Conservation (phyloP, 2,888 invertebrate species). For the Cyclophora punctaria region DNA sequence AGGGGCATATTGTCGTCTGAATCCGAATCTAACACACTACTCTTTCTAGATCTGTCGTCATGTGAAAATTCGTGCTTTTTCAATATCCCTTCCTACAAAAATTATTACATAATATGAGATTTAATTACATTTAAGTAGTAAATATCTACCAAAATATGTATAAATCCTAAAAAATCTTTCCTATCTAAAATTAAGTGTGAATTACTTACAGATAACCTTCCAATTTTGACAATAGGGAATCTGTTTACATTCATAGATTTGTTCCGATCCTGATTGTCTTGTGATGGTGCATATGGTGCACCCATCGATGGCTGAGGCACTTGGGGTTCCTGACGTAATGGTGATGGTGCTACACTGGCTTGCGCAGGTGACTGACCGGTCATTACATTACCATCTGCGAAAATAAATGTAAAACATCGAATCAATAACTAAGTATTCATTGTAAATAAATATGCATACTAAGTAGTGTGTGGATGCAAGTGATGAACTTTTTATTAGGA, state of each 20-base stretch:
- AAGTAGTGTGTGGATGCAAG: too few species aligned
- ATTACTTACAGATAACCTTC: slow-evolving; percentile 61
- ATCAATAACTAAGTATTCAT: slow-evolving; percentile 1
- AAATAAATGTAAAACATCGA: slow-evolving; percentile 4
- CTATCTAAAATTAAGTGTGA: background rate
- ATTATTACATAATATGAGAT: background rate
- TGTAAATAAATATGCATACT: too few species aligned
- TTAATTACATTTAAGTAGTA: too few species aligned
- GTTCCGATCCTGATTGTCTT: slow-evolving; percentile 51
- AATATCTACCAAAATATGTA: slow-evolving; percentile 1
- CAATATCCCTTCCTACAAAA: slow-evolving; percentile 56
- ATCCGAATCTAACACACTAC: slow-evolving; percentile 63
- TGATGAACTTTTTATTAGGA: too few species aligned
- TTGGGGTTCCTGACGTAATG: slow-evolving; percentile 67
- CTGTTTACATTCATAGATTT: slow-evolving; percentile 46
- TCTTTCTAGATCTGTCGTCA: slow-evolving; percentile 56
- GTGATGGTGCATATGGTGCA: slow-evolving; percentile 50
- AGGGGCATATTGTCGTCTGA: slow-evolving; percentile 67
- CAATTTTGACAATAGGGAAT: slow-evolving; percentile 68
- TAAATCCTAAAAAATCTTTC: background rate
- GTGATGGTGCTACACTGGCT: slow-evolving; percentile 77
- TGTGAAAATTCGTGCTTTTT: slow-evolving; percentile 59
- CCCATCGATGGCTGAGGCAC: slow-evolving; percentile 70
- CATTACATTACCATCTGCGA: slow-evolving; percentile 58
- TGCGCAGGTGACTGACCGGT: slow-evolving; percentile 77